Evolutionary conservation across 92 coral and sea anemone genomes (phyloP).

Genomic region (Parazoanthus atlanticus): DNA sequence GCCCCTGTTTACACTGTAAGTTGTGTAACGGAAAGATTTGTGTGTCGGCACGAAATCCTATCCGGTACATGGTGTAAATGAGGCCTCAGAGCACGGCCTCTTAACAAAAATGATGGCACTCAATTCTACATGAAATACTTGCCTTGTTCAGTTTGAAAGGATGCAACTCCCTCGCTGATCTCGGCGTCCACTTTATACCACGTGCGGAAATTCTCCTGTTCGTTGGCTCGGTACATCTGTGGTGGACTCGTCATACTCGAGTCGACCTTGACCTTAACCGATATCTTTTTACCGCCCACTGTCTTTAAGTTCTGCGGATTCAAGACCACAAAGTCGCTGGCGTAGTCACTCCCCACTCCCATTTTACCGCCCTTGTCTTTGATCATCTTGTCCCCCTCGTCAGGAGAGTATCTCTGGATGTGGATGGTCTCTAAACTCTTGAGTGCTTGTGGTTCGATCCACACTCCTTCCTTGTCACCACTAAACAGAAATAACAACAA

Average conservation of each 20-base stretch:
- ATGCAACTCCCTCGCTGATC: conserved; percentile 62
- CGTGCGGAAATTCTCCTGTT: conserved; percentile 63
- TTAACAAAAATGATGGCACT: too few species aligned
- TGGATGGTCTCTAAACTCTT: conserved; percentile 64
- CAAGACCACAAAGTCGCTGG: conserved; percentile 82
- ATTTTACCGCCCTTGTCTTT: conserved; percentile 79
- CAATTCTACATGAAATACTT: background rate
- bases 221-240: conserved; percentile 78
- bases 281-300: conserved; percentile 58
- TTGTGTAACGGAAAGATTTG: too few species aligned
- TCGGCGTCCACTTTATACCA: conserved; percentile 85
- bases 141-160: conserved; percentile 77
- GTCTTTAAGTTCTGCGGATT: conserved; percentile 82
- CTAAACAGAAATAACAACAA: background rate
- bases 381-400: conserved; percentile 79
- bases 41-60: too few species aligned
- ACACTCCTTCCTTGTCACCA: conserved; percentile 73
- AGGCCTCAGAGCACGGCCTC: too few species aligned
- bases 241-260: conserved; percentile 66
- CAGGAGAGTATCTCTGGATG: conserved; percentile 75
- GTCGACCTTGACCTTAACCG: conserved; percentile 74
- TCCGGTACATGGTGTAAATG: too few species aligned
- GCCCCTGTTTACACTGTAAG: too few species aligned
- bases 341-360: conserved; percentile 91
- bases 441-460: conserved; percentile 71